Percentiles rank a stretch among this genome's conserved stretches.
Evolutionary conservation across 2,113 vertebrate species (phyloP).

Genomic region (Turdus rufiventris): DNA sequence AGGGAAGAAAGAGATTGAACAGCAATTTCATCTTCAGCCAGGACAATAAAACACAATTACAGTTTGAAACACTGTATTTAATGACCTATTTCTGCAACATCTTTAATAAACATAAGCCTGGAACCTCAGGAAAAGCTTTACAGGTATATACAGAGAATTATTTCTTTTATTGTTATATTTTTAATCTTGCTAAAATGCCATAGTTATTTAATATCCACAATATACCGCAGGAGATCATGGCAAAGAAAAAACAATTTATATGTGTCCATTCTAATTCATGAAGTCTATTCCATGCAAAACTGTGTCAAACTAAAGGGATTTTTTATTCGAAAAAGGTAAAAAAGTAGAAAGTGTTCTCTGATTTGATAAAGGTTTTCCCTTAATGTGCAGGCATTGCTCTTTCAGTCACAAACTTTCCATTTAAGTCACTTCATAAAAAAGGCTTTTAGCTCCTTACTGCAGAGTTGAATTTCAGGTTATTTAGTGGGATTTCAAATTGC

Average conservation of each 20-base stretch:
- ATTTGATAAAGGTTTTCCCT: not conserved
- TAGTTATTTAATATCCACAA: not conserved
- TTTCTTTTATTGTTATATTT: not conserved
- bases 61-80: not conserved
- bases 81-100: not conserved
- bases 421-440: not conserved
- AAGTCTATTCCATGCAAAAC: not conserved
- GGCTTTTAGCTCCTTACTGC: not conserved
- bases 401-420: not conserved
- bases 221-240: not conserved
- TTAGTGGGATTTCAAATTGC: not conserved
- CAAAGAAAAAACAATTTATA: not conserved
- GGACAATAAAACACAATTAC: constrained; percentile 29
- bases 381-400: not conserved
- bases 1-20: constrained; percentile 36
- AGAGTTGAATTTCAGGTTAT: not conserved
- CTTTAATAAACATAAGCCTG: not conserved
- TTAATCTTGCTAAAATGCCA: not conserved
- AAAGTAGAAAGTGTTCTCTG: not conserved
- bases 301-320: not conserved
- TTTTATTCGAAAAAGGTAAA: not conserved
- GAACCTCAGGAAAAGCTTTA: not conserved
- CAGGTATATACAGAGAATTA: not conserved
- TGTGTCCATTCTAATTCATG: not conserved
- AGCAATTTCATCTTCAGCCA: constrained; percentile 45